Evolutionary conservation across 2,113 vertebrate genomes (phyloP).

Genomic region (Mionectes macconnelli): DNA sequence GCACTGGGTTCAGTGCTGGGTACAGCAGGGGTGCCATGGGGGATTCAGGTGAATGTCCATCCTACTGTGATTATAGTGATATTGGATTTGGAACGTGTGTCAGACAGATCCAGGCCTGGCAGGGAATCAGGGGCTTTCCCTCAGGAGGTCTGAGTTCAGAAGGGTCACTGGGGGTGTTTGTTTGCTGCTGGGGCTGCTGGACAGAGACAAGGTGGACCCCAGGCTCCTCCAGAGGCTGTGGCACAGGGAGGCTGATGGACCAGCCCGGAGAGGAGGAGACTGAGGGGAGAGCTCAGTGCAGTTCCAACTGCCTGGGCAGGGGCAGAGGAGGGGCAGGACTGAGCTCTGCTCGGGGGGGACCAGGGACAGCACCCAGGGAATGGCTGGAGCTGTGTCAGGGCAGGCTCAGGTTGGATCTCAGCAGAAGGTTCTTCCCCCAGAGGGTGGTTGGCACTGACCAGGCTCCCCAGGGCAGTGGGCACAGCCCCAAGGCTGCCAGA

Average conservation of each 20-base stretch:
- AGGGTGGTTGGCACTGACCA: no score
- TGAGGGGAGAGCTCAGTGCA: neutral
- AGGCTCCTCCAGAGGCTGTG: neutral
- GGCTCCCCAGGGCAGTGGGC: no score
- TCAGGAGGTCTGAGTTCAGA: neutral
- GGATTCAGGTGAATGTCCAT: no score
- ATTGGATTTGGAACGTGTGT: rapidly evolving
- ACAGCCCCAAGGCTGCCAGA: no score
- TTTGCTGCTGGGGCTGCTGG: neutral
- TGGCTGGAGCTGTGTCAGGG: no score
- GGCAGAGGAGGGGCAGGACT: neutral
- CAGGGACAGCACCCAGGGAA: neutral
- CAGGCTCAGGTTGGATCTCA: no score
- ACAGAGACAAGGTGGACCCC: no score
- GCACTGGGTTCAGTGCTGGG: neutral
- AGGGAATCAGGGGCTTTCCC: neutral
- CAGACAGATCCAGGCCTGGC: no score
- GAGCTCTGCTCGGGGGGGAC: neutral
- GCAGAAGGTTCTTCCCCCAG: no score
- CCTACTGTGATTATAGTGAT: rapidly evolving
- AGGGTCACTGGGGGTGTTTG: rapidly evolving
- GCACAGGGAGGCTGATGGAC: neutral
- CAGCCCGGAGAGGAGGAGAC: neutral
- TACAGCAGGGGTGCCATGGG: neutral
- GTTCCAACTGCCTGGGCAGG: neutral